These are phyloP conservation scores for Eulacestoma nigropectus DNA, from an alignment of 2,113 vertebrate genomes.

Conservation along the genomic window DNA sequence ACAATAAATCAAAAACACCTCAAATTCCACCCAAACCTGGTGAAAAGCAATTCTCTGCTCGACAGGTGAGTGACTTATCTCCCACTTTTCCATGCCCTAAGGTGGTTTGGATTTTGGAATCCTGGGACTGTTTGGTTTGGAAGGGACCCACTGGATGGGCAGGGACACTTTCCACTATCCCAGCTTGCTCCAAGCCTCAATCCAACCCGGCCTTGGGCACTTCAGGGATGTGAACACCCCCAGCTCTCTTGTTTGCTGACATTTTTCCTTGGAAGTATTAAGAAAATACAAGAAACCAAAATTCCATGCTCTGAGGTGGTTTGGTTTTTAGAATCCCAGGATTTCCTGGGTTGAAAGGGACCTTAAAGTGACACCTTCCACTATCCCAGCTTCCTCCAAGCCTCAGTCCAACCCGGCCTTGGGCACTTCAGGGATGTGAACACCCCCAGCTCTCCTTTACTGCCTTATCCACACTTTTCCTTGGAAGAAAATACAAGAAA, in stretches of 20 bases:
- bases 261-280: not conserved
- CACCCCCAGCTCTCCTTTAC: not conserved
- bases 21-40: not conserved
- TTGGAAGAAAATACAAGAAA: not conserved
- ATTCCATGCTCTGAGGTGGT: too few species aligned
- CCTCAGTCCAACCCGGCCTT: not conserved
- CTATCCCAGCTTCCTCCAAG: not conserved
- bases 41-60: not conserved
- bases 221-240: not conserved
- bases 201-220: not conserved
- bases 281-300: too few species aligned
- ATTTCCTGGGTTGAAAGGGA: too few species aligned
- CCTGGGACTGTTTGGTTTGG: accelerated
- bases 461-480: not conserved
- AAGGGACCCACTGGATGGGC: not conserved
- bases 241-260: not conserved
- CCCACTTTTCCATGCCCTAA: not conserved
- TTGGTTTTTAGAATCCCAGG: too few species aligned
- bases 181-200: not conserved
- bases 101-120: not conserved
- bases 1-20: not conserved
- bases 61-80: not conserved
- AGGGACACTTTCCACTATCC: not conserved
- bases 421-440: not conserved
- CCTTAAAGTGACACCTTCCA: too few species aligned